These are phyloP conservation scores for Saimiri boliviensis DNA, from an alignment of 2,113 vertebrate genomes.

Conservation along the genomic window DNA sequence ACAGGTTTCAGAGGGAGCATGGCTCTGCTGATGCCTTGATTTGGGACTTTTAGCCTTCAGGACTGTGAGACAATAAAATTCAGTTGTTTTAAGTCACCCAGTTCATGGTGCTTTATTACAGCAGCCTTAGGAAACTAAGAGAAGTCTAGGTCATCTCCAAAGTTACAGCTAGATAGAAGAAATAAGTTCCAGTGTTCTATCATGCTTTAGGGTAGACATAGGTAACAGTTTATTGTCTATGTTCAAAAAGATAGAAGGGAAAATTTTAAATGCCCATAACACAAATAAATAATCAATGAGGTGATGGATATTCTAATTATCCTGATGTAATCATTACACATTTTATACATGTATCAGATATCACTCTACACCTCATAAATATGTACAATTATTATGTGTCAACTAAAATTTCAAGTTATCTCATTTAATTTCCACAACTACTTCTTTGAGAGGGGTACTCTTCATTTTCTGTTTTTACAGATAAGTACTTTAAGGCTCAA, in stretches of 20 bases:
- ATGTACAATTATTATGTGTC: not conserved
- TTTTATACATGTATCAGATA: not conserved
- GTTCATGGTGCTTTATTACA: not conserved
- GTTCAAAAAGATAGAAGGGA: not conserved
- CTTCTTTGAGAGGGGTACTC: not conserved
- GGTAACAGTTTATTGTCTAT: not conserved
- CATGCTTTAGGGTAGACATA: not conserved
- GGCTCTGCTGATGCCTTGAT: not conserved
- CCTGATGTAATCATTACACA: not conserved
- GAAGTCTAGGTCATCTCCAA: not conserved
- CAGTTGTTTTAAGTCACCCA: not conserved
- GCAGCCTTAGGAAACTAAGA: not conserved
- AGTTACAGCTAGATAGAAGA: not conserved
- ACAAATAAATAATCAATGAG: not conserved
- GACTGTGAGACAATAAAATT: not conserved
- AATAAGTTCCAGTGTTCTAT: not conserved
- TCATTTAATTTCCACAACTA: not conserved
- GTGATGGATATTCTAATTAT: not conserved
- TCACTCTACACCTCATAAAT: not conserved
- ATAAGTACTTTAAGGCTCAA: not conserved
- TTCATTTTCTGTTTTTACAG: not conserved
- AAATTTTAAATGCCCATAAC: not conserved
- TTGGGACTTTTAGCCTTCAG: not conserved
- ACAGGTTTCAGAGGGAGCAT: not conserved
- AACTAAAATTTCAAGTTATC: not conserved